These are phyloP conservation scores for Eumerus sabulonum DNA, from an alignment of 2,888 invertebrate genomes.

Conservation along the genomic window DNA sequence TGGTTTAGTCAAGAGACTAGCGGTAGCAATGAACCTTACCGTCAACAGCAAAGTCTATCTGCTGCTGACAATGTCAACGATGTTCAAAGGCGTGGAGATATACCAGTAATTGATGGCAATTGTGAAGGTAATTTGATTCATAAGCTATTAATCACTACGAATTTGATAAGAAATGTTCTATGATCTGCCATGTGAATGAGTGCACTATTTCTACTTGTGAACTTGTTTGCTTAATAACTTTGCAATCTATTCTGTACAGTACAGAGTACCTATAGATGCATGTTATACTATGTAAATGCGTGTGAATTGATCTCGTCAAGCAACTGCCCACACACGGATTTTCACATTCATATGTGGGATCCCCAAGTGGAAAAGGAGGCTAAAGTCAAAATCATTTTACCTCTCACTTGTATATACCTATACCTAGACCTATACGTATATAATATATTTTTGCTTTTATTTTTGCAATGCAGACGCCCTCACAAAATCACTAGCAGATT, in stretches of 20 bases:
- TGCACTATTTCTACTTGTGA: no score
- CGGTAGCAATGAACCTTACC: conserved; percentile 73
- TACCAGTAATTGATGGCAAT: conserved; percentile 82
- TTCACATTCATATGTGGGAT: conserved; percentile 17
- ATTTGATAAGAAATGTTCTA: no score
- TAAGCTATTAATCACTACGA: no score
- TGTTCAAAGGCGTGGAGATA: conserved; percentile 82
- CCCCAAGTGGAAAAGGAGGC: neutral
- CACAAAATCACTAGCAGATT: conserved; percentile 83
- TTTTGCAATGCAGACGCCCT: conserved; percentile 79
- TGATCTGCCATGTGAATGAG: no score
- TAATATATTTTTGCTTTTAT: conserved; percentile 27
- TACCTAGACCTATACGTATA: neutral
- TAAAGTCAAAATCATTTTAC: no score
- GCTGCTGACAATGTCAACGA: conserved; percentile 76
- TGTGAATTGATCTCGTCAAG: conserved; percentile 52
- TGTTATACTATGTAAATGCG: no score
- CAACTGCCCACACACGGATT: conserved; percentile 47
- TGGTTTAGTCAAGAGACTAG: conserved; percentile 75
- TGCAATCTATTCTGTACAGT: conserved; percentile 30
- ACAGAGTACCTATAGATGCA: neutral
- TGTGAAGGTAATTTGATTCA: conserved; percentile 80
- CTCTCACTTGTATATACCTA: neutral
- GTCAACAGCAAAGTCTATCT: conserved; percentile 73
- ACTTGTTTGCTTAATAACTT: no score